phyloP scores from a whole-genome alignment of 1,140 invertebrate genomes.

The Tetraneura akinire region DNA sequence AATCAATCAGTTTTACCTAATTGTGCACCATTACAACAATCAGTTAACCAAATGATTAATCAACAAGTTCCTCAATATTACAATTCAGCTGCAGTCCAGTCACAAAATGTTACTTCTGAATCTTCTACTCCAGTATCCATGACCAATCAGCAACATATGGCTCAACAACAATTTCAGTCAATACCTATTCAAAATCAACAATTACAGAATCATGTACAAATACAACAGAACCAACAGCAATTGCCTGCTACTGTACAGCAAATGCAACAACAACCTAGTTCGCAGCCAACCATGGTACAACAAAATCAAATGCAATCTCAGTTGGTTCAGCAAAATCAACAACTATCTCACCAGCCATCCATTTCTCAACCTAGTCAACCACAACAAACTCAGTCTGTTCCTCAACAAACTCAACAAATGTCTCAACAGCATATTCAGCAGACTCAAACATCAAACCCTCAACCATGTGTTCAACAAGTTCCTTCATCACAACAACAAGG shows the following conservation, averaged over 20 bases:
- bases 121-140: conserved; percentile 26
- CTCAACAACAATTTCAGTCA: conserved; percentile 59
- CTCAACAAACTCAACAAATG: conserved; percentile 51
- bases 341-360: conserved; percentile 56
- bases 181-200: conserved; percentile 58
- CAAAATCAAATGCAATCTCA: conserved; percentile 57
- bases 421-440: conserved; percentile 48
- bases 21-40: conserved; percentile 39
- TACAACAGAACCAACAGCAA: conserved; percentile 50
- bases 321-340: conserved; percentile 61
- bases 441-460: conserved; percentile 23
- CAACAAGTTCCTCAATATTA: conserved; percentile 50
- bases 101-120: conserved; percentile 47
- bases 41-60: conserved; percentile 47
- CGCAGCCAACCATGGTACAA: conserved; percentile 43
- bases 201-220: conserved; percentile 38
- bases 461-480: conserved; percentile 52
- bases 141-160: conserved; percentile 37
- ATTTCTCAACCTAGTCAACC: conserved; percentile 49
- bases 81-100: conserved; percentile 32
- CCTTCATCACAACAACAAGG: conserved; percentile 46
- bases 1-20: conserved; percentile 38
- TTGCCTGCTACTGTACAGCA: conserved; percentile 44
- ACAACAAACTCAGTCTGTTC: conserved; percentile 48
- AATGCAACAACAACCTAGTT: conserved; percentile 42